These are phyloP conservation scores for Mystacides longicornis DNA, from an alignment of 2,888 invertebrate genomes.

Conservation along the genomic window DNA sequence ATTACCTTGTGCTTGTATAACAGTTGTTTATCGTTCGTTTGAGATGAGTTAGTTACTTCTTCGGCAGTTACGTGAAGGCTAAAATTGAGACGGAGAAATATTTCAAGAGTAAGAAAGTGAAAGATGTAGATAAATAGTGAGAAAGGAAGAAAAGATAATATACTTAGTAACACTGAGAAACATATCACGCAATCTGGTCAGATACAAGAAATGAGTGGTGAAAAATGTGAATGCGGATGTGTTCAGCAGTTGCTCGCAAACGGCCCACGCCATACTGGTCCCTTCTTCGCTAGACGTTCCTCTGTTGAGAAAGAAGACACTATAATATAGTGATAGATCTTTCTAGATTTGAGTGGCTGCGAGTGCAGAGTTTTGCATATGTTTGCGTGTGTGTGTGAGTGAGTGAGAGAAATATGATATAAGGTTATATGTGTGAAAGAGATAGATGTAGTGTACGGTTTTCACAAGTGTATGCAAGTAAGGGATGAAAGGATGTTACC, in stretches of 20 bases:
- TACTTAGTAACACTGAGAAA: slow-evolving; percentile 71
- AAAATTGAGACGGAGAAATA: neutral
- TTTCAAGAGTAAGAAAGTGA: neutral
- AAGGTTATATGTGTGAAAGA: no score
- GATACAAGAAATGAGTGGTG: slow-evolving; percentile 62
- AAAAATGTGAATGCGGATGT: slow-evolving; percentile 59
- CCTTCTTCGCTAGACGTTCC: slow-evolving; percentile 78
- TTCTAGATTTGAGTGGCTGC: no score
- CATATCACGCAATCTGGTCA: slow-evolving; percentile 57
- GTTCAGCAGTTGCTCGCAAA: slow-evolving; percentile 63
- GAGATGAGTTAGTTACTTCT: slow-evolving; percentile 33
- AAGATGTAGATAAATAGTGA: neutral
- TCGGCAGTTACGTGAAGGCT: slow-evolving; percentile 39
- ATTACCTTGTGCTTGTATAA: slow-evolving; percentile 58
- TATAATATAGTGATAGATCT: neutral
- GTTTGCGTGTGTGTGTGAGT: no score
- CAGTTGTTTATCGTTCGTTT: slow-evolving; percentile 36
- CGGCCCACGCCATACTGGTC: slow-evolving; percentile 69
- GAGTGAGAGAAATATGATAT: no score
- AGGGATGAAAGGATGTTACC: no score
- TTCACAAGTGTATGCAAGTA: no score
- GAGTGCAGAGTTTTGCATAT: no score
- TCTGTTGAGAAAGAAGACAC: slow-evolving; percentile 33
- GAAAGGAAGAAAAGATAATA: slow-evolving; percentile 27
- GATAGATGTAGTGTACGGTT: no score